Evolutionary conservation across 2,888 invertebrate species (phyloP), one percentile per base, ranked within the genome.

Genomic region (Coecobrya sp.): DNA sequence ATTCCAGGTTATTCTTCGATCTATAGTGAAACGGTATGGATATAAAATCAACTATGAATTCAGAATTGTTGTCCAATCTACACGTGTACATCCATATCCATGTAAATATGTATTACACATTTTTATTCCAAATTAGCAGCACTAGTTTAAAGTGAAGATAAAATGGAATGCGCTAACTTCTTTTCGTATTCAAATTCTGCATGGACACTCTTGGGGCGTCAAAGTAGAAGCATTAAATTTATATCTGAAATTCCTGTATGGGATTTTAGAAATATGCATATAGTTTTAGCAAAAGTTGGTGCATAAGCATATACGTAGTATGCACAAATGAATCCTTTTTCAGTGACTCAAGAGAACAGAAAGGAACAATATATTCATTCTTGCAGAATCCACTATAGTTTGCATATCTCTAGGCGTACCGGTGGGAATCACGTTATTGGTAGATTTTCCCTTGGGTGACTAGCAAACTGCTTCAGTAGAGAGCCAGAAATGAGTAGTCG

Each of bases 381-480:
- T 11, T 76, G 22, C 22, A 19, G 13, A 49, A 45, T 3, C 22
- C 49, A 25, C 22, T n/a, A 4, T 55, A 55, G 22, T 22, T 19
- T 0, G 7, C 0, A 76, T 49, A 45, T 0, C 49, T 81, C 19
- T 36, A 49, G 30, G 82, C 82, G 55, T 70, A 42, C 89, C 82
- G 36, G 55, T 89, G 89, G 89, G 89, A 89, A 89, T 89, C 42
- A 59, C 59, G 84, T 89, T 89, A 84, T 89, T 82, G 89, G 84
- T 84, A 25, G 84, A 89, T 84, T 82, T 89, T 89, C 82, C 89
- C 89, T 45, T 68, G 88, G 55, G 89, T 84, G 42, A 59, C 70
- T 70, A 36, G 36, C 19, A 84, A 84, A 89, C 84, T 89, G 55
- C 59, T 73, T 84, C 59, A 84, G 42, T 42, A 73, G 70, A 11